Conservation (phyloP, 2,113 vertebrate species). For the Oxygymnocypris stewartii region DNA sequence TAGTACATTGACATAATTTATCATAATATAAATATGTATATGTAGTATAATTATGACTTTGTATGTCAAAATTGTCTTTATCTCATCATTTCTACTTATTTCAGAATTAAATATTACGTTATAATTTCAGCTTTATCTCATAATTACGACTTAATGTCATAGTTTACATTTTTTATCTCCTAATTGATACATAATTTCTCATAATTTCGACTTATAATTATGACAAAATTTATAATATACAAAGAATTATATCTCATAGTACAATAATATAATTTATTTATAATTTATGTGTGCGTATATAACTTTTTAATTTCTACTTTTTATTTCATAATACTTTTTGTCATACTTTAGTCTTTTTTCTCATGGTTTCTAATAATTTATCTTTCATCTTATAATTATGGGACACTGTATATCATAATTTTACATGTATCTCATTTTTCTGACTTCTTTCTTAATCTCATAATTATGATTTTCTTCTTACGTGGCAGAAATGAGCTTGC, state of each 20-base stretch:
- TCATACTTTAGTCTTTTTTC: not conserved
- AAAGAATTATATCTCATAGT: not conserved
- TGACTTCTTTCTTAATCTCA: not conserved
- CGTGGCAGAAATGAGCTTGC: not conserved
- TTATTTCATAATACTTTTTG: too few relatives aligned
- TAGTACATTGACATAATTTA: too few relatives aligned
- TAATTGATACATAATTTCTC: not conserved
- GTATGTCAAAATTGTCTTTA: too few relatives aligned
- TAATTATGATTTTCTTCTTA: not conserved
- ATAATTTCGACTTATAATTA: not conserved
- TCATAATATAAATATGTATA: too few relatives aligned
- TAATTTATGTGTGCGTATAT: too few relatives aligned
- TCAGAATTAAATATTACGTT: not conserved
- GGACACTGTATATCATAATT: not conserved
- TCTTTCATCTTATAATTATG: not conserved
- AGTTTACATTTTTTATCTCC: not conserved
- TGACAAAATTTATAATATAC: not conserved
- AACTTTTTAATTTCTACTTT: too few relatives aligned
- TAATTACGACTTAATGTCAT: not conserved
- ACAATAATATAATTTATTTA: not conserved
- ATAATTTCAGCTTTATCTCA: not conserved
- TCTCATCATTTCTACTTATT: too few relatives aligned
- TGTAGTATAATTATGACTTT: too few relatives aligned
- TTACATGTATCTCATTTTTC: not conserved
- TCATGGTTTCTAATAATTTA: not conserved